Evolutionary conservation across 2,888 invertebrate genomes (phyloP).

Genomic region (Abscondita cerata): DNA sequence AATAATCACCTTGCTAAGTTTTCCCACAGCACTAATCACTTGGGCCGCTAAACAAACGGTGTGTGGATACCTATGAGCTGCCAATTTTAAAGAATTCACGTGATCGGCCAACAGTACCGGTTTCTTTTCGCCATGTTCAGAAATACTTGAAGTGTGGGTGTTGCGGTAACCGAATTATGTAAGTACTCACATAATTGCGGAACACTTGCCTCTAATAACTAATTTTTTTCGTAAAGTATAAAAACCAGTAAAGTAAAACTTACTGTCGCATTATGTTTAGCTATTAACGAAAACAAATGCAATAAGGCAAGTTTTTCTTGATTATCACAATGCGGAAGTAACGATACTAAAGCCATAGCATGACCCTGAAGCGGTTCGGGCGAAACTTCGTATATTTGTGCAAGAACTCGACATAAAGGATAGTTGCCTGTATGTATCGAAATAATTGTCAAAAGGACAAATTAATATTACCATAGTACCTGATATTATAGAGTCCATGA

Average conservation of each 20-base stretch:
- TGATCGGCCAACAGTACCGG: slow-evolving; percentile 76
- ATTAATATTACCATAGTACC: slow-evolving; percentile 60
- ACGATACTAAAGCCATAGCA: slow-evolving; percentile 79
- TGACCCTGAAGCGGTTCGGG: slow-evolving; percentile 86
- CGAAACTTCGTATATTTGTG: slow-evolving; percentile 89
- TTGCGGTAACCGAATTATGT: slow-evolving; percentile 65
- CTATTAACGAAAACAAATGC: slow-evolving; percentile 82
- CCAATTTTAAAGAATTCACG: slow-evolving; percentile 70
- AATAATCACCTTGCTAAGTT: slow-evolving; percentile 68
- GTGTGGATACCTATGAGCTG: slow-evolving; percentile 71
- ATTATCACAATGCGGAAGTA: slow-evolving; percentile 83
- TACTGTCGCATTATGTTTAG: slow-evolving; percentile 79
- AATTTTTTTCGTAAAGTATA: slow-evolving; percentile 35
- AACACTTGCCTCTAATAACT: slow-evolving; percentile 82
- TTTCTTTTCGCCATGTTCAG: slow-evolving; percentile 74
- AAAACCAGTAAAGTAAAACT: slow-evolving; percentile 32
- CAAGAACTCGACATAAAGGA: slow-evolving; percentile 84
- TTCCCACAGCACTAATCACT: slow-evolving; percentile 75
- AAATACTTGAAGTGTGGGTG: slow-evolving; percentile 75
- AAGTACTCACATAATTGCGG: slow-evolving; percentile 83
- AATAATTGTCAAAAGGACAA: neutral
- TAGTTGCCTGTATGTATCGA: slow-evolving; percentile 75
- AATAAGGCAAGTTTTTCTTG: slow-evolving; percentile 86
- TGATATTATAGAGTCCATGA: slow-evolving; percentile 89
- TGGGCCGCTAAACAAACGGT: slow-evolving; percentile 73